Base-by-base conservation (phyloP, 92 coral and sea anemone genomes). In the Heteractis magnifica region DNA sequence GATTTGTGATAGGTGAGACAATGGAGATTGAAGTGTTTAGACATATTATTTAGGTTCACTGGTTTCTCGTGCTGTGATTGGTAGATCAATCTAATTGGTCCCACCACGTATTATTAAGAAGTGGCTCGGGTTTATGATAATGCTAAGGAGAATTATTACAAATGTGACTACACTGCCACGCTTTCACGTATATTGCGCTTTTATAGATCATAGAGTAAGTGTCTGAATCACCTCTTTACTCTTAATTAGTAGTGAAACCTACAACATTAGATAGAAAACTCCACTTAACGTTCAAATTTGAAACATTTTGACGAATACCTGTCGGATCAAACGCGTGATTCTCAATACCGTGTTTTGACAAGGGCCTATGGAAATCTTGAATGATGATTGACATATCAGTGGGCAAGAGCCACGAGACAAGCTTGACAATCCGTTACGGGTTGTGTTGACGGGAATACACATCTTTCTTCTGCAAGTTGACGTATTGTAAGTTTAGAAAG, bases 401-500 rank as follows among this genome's bases (percentile, higher is more conserved):
- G 95, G 95, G 98, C 98, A 93, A 91, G 92, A 97, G 99, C 98
- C 97, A 97, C 98, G 99, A 97, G 98, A 94, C 99, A 94, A 89
- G 97, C 95, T 90, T 94, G 99, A 94, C 99, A 94, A 94, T 94
- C 93, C 99, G 98, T 97, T 97, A 94, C 94, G 92, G 89, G 98
- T 94, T 97, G 99, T 97, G 99, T 94, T 97, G 99, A 97, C 99
- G 99, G 98, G 96, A 89, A 89, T 89, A 90, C 92, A 89, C 94
- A 94, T 92, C 94, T 92, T 89, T 91, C 92, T 94, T 91, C 99
- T 90, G 90, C 86, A 88, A 92, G 95, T 94, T 97, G 99, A 97
- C 99, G 99, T 98, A 96, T 97, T 94, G 99, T 97, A 97, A 96
- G 99, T 94, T 96, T 96, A 96, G 98, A 97, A 94, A 94, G 99